Percentiles rank a stretch among this genome's conserved stretches.
These are phyloP conservation scores for Heliconius charithonia DNA, from an alignment of 2,888 invertebrate genomes.

Conservation along the genomic window DNA sequence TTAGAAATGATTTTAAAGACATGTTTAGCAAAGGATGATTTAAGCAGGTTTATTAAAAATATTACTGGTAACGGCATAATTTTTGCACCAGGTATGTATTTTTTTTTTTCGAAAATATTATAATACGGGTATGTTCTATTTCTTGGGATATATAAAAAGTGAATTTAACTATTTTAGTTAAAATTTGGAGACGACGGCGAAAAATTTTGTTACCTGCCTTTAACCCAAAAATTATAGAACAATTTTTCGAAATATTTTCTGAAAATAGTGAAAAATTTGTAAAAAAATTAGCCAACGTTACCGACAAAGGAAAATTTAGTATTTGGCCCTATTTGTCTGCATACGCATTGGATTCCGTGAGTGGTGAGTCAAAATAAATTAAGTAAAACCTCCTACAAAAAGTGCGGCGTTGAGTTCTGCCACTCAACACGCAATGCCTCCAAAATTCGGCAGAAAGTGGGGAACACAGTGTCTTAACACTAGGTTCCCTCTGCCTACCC, in stretches of 20 bases:
- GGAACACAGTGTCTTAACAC: no score
- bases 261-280: constrained; percentile 82
- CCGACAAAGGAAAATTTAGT: constrained; percentile 66
- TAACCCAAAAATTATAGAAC: constrained; percentile 86
- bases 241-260: constrained; percentile 85
- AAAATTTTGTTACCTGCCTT: constrained; percentile 87
- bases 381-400: no score
- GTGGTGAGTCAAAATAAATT: constrained; percentile 71
- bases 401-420: no score
- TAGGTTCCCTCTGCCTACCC: no score
- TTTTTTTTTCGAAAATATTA: not conserved
- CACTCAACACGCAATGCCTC: no score
- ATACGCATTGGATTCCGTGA: constrained; percentile 86
- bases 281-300: constrained; percentile 60
- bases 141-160: not conserved
- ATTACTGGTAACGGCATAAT: constrained; percentile 54
- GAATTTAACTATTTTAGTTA: constrained; percentile 54
- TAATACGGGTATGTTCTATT: not conserved
- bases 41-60: constrained; percentile 49
- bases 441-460: no score
- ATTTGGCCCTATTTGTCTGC: constrained; percentile 81
- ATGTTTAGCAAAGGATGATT: constrained; percentile 64
- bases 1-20: constrained; percentile 69
- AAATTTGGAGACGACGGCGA: constrained; percentile 85
- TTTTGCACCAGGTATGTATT: constrained; percentile 50